phyloP scores from a whole-genome alignment of 2,888 invertebrate species.

The Leuctra nigra region DNA sequence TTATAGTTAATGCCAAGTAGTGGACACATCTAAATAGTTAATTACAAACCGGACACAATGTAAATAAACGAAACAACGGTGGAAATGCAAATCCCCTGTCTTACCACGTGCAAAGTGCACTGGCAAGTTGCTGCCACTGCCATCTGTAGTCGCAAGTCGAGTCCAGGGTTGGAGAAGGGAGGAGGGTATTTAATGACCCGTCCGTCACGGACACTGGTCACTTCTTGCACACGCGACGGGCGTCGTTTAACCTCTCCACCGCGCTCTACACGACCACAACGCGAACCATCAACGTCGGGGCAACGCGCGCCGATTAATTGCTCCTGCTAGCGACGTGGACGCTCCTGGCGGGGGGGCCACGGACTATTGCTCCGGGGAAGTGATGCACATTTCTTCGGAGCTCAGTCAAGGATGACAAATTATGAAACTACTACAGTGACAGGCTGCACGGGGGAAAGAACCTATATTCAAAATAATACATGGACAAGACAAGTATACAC shows the following conservation, averaged over 20 bases:
- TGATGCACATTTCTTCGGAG: too few relatives aligned
- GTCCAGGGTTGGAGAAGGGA: neutral
- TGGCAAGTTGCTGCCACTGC: neutral
- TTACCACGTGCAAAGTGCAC: too few relatives aligned
- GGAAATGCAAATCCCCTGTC: too few relatives aligned
- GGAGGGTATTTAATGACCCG: slow-evolving; percentile 9
- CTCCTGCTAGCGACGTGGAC: neutral
- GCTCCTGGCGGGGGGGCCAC: neutral
- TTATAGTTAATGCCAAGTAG: too few relatives aligned
- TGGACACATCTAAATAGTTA: too few relatives aligned
- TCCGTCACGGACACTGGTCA: slow-evolving; percentile 7
- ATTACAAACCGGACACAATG: too few relatives aligned
- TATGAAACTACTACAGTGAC: too few relatives aligned
- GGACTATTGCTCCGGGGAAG: neutral
- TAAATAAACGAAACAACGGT: too few relatives aligned
- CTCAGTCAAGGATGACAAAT: too few relatives aligned
- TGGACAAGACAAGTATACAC: too few relatives aligned
- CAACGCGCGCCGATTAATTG: neutral
- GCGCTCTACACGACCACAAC: slow-evolving; percentile 6
- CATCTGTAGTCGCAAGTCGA: neutral
- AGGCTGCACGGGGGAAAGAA: too few relatives aligned
- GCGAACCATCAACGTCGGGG: neutral
- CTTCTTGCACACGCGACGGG: neutral
- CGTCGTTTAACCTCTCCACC: neutral
- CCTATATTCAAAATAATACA: too few relatives aligned